Conservation (phyloP, 2,113 vertebrate genomes). For the Spheniscus mendiculus region DNA sequence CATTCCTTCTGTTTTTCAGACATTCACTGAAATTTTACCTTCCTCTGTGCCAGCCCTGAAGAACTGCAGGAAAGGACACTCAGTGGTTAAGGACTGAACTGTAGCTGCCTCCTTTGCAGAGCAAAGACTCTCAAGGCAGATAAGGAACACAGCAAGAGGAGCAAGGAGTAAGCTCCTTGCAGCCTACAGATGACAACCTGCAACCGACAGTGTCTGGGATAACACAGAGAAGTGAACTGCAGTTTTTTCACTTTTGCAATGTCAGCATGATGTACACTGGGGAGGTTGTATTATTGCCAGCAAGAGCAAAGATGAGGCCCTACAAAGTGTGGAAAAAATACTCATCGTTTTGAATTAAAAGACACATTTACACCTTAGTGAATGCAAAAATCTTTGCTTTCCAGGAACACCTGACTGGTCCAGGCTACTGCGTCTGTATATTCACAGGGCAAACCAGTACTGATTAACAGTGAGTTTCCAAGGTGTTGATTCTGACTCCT, state of each 20-base stretch:
- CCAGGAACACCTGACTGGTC: background rate
- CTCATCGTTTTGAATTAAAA: background rate
- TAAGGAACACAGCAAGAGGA: background rate
- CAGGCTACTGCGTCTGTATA: background rate
- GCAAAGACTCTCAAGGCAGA: background rate
- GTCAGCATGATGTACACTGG: fast-evolving
- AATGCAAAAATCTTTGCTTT: background rate
- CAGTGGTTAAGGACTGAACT: background rate
- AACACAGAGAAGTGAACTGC: background rate
- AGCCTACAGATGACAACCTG: background rate
- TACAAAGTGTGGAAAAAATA: background rate
- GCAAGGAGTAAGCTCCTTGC: background rate
- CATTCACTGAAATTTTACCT: background rate
- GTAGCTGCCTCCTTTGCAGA: background rate
- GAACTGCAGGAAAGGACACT: background rate
- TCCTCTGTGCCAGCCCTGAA: background rate
- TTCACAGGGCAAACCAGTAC: background rate
- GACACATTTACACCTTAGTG: background rate
- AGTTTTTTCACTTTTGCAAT: background rate
- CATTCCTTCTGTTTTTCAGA: background rate
- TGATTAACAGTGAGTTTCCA: background rate
- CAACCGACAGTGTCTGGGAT: background rate
- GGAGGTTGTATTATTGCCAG: background rate
- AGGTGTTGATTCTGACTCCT: background rate
- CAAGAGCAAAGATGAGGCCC: background rate